These are phyloP conservation scores for Chiridota heheva DNA, from an alignment of 35 echinoderm and acorn worm species.

Conservation along the genomic window DNA sequence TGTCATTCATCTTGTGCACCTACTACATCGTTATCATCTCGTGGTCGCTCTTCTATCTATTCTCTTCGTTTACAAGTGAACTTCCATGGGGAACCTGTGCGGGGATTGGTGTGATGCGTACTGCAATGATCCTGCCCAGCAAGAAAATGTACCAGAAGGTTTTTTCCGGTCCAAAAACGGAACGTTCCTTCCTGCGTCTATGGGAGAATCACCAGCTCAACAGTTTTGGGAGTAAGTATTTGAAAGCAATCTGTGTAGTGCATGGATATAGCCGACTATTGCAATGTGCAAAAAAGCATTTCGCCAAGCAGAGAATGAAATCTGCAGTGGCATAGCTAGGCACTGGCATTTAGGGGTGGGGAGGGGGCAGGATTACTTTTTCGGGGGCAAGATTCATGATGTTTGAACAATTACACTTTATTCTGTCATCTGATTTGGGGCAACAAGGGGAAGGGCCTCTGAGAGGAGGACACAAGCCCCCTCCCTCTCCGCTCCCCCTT, in stretches of 20 bases:
- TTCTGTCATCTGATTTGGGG: no score
- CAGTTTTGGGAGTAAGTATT: constrained; percentile 94
- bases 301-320: not conserved
- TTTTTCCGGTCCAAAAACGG: constrained; percentile 58
- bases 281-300: not conserved
- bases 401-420: no score
- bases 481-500: no score
- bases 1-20: constrained; percentile 61
- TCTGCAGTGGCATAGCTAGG: no score
- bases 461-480: no score
- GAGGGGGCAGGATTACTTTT: no score
- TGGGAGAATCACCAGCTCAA: constrained; percentile 72
- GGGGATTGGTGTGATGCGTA: constrained; percentile 69
- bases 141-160: constrained; percentile 35
- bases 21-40: constrained; percentile 82
- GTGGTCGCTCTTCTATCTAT: constrained; percentile 76
- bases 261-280: not conserved
- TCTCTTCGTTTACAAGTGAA: constrained; percentile 44
- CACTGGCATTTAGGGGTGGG: no score
- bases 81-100: constrained; percentile 71
- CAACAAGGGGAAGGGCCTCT: no score
- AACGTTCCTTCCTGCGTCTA: not conserved
- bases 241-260: not conserved
- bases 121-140: constrained; percentile 63
- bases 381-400: no score